Evolutionary conservation across 2,888 invertebrate species (phyloP).

Genomic region (Eucera pruinosa): DNA sequence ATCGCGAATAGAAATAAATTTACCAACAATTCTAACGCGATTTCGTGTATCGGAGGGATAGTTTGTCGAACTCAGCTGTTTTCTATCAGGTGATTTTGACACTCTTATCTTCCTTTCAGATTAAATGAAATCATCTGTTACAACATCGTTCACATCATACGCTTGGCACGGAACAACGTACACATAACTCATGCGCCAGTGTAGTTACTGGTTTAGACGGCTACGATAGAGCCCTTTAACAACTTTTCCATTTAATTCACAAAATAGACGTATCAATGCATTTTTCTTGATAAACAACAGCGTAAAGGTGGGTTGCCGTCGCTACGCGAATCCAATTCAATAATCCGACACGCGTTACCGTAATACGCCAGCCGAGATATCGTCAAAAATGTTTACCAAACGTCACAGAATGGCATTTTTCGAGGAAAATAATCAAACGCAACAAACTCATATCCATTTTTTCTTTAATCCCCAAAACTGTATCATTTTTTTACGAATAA

Average conservation of each 20-base stretch:
- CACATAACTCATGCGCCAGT: conserved; percentile 48
- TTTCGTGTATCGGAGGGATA: neutral
- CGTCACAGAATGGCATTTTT: conserved; percentile 38
- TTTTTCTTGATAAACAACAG: conserved; percentile 64
- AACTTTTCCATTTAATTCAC: conserved; percentile 40
- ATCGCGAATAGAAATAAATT: neutral
- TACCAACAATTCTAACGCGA: neutral
- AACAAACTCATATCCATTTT: neutral
- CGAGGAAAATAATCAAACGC: conserved; percentile 14
- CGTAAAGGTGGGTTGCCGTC: conserved; percentile 63
- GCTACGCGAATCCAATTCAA: neutral
- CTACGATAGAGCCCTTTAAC: conserved; percentile 46
- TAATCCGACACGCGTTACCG: neutral
- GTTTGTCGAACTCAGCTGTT: conserved; percentile 56
- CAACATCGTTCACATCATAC: conserved; percentile 49
- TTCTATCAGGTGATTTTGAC: conserved; percentile 66
- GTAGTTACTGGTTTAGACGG: conserved; percentile 44
- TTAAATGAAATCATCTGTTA: conserved; percentile 67
- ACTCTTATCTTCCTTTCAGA: conserved; percentile 59
- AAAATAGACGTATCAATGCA: conserved; percentile 63
- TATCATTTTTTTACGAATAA: neutral
- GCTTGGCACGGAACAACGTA: conserved; percentile 21
- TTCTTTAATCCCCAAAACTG: neutral
- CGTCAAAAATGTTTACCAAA: conserved; percentile 61
- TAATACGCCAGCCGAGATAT: conserved; percentile 12